Base-by-base conservation (phyloP, 2,888 invertebrate species). In the Caenorhabditis sp. region DNA sequence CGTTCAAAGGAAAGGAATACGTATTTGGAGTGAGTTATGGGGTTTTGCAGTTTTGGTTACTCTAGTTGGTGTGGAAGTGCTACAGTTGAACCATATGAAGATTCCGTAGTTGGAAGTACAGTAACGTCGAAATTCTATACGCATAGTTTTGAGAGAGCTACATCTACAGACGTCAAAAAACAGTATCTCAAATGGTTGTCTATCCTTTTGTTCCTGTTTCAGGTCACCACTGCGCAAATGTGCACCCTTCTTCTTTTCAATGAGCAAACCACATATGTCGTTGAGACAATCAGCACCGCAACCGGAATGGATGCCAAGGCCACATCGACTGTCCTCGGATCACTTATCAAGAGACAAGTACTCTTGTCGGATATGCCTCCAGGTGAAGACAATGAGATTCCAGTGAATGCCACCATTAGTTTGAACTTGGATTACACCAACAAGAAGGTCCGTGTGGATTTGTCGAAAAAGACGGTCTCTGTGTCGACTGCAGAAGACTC, bases 161-260 rank as follows among this genome's bases (percentile, higher is more conserved):
- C n/a, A n/a, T n/a, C n/a, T n/a, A n/a, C n/a, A n/a, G n/a, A n/a
- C n/a, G n/a, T n/a, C n/a, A n/a, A n/a, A n/a, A n/a, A n/a, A n/a
- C n/a, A n/a, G n/a, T n/a, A n/a, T n/a, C n/a, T n/a, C n/a, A n/a
- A n/a, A n/a, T n/a, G n/a, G n/a, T n/a, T n/a, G n/a, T n/a, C n/a
- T n/a, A n/a, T n/a, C n/a, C n/a, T n/a, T 47, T 47, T 4, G 3
- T 7, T 19, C 44, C 5, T 5, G n/a, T 47, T 47, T 47, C 95
- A 97, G 94, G 97, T 97, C 63, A 97, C 98, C 90, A 98, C 98
- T 54, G 97, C 97, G 94, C 99, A 99, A 94, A 98, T 99, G 97
- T 97, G 98, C 16, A 96, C 99, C 69, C 94, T 99, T 59, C 94
- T 99, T 79, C 97, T 97, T 93, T 99, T 96, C 93, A 99, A 99